Base-by-base conservation (phyloP, 37 sponge, comb jelly and placozoan genomes). In the Beroe forskalii region DNA sequence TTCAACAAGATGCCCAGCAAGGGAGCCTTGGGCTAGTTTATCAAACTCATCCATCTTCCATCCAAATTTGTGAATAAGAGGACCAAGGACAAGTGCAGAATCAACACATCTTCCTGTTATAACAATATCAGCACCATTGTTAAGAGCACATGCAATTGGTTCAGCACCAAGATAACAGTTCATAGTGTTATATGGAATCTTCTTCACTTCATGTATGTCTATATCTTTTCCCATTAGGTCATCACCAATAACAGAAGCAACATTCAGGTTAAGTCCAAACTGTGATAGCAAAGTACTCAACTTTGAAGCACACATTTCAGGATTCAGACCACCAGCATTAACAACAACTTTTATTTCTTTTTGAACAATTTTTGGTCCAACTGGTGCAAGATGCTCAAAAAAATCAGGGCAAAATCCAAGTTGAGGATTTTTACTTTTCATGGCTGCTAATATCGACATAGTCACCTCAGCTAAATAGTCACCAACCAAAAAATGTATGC, bases 401-500 rank as follows among this genome's bases (percentile, higher is more conserved):
- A 80, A 80, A 23, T 80, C 86, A n/a, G 86, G 86, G 30, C 86
- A 80, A 80, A 80, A 80, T 35, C 86, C 86, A n/a, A 80, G 86
- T 24, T 80, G 40, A 43, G 86, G 86, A 1, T 44, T 44, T 25
- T 43, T 80, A 4, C 4, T 80, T 42, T 80, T 80, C 55, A 80
- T 80, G 31, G 93, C 92, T 32, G 94, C 62, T 0, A 97, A 92
- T n/a, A 97, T 91, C 32, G 96, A 96, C 98, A 97, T 97, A 43
- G 98, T 97, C 32, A 97, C 96, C 62, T 97, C 98, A 22, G 98
- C 94, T 24, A 97, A 94, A 86, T 97, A 97, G 91, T 97, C 98
- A 19, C 92, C 83, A 44, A 96, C 98, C 8, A 97, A 93, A 76
- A 91, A 97, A 67, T 97, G 92, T 20, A 96, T 92, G 36, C 94